These are phyloP conservation scores for Calephelis perditalis DNA, from an alignment of 2,888 invertebrate genomes.

Conservation along the genomic window DNA sequence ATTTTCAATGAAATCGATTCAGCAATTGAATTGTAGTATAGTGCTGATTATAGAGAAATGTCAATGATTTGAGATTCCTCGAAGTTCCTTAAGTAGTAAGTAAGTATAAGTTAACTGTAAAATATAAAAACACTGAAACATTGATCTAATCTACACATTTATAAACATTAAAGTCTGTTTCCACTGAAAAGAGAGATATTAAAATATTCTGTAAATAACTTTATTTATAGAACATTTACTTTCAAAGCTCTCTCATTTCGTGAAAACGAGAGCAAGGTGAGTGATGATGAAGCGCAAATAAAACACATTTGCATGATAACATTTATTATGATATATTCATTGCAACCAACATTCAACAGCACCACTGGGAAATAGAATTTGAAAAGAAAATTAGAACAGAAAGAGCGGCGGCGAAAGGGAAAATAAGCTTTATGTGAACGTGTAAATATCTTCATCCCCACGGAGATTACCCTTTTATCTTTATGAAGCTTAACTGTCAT, in stretches of 20 bases:
- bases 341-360: constrained; percentile 30
- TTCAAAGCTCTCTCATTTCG: neutral
- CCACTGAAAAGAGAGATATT: neutral
- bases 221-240: neutral
- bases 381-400: constrained; percentile 16
- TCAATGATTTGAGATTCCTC: no score
- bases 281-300: constrained; percentile 58
- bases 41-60: no score
- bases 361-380: constrained; percentile 13
- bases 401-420: constrained; percentile 6
- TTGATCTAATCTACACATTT: constrained; percentile 1
- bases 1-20: no score
- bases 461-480: constrained; percentile 5
- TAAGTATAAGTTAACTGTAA: no score
- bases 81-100: no score
- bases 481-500: constrained; percentile 9
- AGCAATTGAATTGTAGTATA: no score
- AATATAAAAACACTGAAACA: neutral
- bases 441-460: constrained; percentile 5
- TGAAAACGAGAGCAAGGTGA: constrained; percentile 21
- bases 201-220: neutral
- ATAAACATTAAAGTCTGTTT: neutral
- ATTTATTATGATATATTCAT: constrained; percentile 63
- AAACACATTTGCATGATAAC: constrained; percentile 63
- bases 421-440: constrained; percentile 11